Conservation (phyloP, 2,113 vertebrate genomes). For the Scopus umbretta region DNA sequence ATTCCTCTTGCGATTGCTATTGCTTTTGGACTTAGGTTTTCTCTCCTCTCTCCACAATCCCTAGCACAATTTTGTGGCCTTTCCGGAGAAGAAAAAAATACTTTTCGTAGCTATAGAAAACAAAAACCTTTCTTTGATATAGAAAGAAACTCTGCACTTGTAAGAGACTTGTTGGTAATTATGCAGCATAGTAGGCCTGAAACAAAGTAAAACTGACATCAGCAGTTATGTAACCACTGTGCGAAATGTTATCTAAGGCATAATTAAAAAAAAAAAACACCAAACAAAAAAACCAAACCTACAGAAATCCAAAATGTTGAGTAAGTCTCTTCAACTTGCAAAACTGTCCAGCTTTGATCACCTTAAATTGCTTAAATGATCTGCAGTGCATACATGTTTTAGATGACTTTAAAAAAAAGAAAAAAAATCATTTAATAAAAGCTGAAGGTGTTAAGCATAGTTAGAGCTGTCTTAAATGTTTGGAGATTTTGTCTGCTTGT, state of each 20-base stretch:
- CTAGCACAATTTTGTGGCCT: not conserved
- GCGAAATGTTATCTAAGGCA: not conserved
- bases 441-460: not conserved
- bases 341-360: not conserved
- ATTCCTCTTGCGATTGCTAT: not conserved
- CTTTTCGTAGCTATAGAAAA: not conserved
- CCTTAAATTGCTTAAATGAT: not conserved
- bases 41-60: not conserved
- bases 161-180: not conserved
- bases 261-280: not conserved
- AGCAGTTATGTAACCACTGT: not conserved
- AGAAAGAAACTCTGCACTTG: not conserved
- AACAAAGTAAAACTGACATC: not conserved
- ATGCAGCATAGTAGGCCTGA: not conserved
- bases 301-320: not conserved
- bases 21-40: not conserved
- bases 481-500: not conserved
- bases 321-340: not conserved
- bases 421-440: not conserved
- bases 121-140: not conserved
- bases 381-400: not conserved
- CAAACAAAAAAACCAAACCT: not conserved
- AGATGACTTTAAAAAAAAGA: not conserved
- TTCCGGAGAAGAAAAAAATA: not conserved
- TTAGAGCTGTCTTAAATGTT: not conserved